These are phyloP conservation scores for Corythoichthys haematopterus DNA, from an alignment of 2,113 vertebrate species.

Conservation along the genomic window DNA sequence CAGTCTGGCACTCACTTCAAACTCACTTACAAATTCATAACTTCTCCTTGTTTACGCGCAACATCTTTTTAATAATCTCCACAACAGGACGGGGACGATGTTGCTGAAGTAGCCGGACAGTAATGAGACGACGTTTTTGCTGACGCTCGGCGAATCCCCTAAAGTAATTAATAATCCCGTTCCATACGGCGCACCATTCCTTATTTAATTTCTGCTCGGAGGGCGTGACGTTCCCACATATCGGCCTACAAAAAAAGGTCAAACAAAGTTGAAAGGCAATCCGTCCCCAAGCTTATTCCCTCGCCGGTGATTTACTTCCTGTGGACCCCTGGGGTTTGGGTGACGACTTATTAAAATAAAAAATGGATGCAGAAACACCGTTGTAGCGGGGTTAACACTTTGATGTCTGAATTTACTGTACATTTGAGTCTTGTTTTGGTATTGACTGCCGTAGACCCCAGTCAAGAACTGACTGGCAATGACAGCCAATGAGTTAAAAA, in stretches of 20 bases:
- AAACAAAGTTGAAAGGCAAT: constrained; percentile 50
- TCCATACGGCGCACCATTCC: constrained; percentile 11
- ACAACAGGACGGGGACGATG: constrained; percentile 26
- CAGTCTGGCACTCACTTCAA: background rate
- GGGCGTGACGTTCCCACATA: constrained; percentile 22
- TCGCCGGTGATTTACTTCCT: constrained; percentile 42
- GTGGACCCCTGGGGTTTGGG: constrained; percentile 20
- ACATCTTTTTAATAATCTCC: constrained; percentile 15
- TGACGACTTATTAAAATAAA: constrained; percentile 42
- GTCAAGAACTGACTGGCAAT: too few species aligned
- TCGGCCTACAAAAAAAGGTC: constrained; percentile 33
- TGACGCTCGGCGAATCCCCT: constrained; percentile 49
- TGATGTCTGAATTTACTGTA: too few species aligned
- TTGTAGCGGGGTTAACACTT: constrained; percentile 19
- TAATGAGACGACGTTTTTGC: constrained; percentile 64
- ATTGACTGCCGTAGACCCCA: too few species aligned
- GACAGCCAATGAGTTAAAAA: too few species aligned
- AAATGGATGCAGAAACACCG: constrained; percentile 17
- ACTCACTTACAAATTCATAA: constrained; percentile 15
- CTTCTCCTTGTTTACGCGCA: constrained; percentile 14
- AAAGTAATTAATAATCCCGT: constrained; percentile 53
- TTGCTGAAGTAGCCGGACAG: constrained; percentile 57
- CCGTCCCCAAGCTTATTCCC: constrained; percentile 36
- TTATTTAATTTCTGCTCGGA: constrained; percentile 31
- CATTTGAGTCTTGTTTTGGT: too few species aligned